Evolutionary conservation across 2,113 vertebrate genomes (phyloP).

Genomic region (Macaca fascicularis): T2T-MFA8v1.1 NC_088375.1:181686001-181686500

Average conservation of each 20-base stretch:
- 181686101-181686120: slow-evolving; percentile 91
- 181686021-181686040: slow-evolving; percentile 99
- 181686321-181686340: neutral
- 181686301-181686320: slow-evolving; percentile 13
- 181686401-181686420: neutral
- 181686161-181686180: neutral
- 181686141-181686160: slow-evolving; percentile 27
- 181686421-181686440: slow-evolving; percentile 9
- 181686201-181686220: slow-evolving; percentile 31
- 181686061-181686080: slow-evolving; percentile 97
- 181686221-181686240: slow-evolving; percentile 20
- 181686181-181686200: neutral
- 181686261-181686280: slow-evolving; percentile 35
- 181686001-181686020: slow-evolving; percentile 96
- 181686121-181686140: slow-evolving; percentile 36
- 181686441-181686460: slow-evolving; percentile 30
- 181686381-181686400: slow-evolving; percentile 14
- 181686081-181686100: slow-evolving; percentile 97
- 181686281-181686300: neutral
- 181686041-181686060: slow-evolving; percentile 97
- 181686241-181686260: slow-evolving; percentile 28
- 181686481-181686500: slow-evolving; percentile 2
- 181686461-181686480: neutral
- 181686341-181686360: slow-evolving; percentile 42
- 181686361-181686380: neutral